Percentiles rank a stretch among this genome's conserved stretches.
phyloP scores from a whole-genome alignment of 2,888 invertebrate species.

The Keiferia lycopersicella region DNA sequence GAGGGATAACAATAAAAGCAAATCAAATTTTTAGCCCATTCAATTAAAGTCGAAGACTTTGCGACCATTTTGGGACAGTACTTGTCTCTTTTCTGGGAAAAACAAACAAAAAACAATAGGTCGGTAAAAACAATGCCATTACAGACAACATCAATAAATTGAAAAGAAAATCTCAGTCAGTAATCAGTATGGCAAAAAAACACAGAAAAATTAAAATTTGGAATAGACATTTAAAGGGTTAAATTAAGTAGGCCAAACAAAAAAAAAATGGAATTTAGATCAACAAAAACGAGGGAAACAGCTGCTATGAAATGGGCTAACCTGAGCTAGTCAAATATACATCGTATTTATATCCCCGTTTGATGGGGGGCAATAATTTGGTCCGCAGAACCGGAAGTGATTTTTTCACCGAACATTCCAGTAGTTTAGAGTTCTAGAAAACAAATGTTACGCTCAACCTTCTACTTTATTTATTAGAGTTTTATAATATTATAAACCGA shows the following conservation, averaged over 20 bases:
- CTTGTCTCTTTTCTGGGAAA: neutral
- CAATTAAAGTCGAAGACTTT: neutral
- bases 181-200: neutral
- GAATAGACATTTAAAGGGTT: constrained; percentile 16
- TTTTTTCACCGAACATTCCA: constrained; percentile 88
- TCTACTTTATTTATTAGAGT: constrained; percentile 29
- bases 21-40: neutral
- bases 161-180: neutral
- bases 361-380: constrained; percentile 90
- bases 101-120: neutral
- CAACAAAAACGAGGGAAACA: constrained; percentile 32
- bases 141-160: neutral
- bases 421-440: constrained; percentile 86
- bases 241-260: constrained; percentile 34
- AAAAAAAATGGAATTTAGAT: constrained; percentile 34
- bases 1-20: neutral
- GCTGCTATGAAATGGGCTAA: constrained; percentile 66
- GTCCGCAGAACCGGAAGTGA: constrained; percentile 87
- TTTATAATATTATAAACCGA: neutral
- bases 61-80: no score
- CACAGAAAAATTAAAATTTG: constrained; percentile 26
- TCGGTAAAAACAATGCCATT: neutral
- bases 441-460: constrained; percentile 65
- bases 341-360: constrained; percentile 90
- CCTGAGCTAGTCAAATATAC: constrained; percentile 94